Conservation (phyloP, 2,888 invertebrate genomes). For the Mimas tiliae region DNA sequence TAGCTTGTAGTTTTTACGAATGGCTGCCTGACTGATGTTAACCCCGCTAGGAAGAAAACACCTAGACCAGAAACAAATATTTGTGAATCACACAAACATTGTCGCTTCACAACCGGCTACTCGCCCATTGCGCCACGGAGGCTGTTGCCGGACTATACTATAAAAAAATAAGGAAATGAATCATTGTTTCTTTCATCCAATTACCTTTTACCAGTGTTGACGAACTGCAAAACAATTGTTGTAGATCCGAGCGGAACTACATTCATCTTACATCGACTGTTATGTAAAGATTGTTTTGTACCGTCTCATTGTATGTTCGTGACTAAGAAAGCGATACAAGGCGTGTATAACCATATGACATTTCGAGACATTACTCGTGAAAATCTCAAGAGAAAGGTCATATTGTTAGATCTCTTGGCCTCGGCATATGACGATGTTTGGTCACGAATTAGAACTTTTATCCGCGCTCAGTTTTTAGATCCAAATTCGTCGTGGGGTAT, state of each 20-base stretch:
- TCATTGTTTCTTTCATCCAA: too few relatives aligned
- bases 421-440: conserved; percentile 36
- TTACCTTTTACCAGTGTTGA: not conserved
- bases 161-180: too few relatives aligned
- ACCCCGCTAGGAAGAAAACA: too few relatives aligned
- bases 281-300: conserved; percentile 9
- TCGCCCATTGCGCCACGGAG: too few relatives aligned
- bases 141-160: too few relatives aligned
- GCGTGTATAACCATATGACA: conserved; percentile 50
- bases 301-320: conserved; percentile 37
- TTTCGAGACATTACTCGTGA: conserved; percentile 56
- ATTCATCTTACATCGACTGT: conserved; percentile 12
- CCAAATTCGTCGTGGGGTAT: conserved; percentile 1
- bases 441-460: conserved; percentile 45
- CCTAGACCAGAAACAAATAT: too few relatives aligned
- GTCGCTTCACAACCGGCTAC: too few relatives aligned
- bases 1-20: too few relatives aligned
- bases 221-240: not conserved
- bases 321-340: conserved; percentile 47
- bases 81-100: too few relatives aligned
- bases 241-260: not conserved
- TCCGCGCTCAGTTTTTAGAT: conserved; percentile 28
- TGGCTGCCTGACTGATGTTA: too few relatives aligned
- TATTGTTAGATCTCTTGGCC: conserved; percentile 48
- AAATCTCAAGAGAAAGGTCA: conserved; percentile 65